Base-by-base conservation (phyloP, 2,888 invertebrate species). In the Eupithecia abbreviata region DNA sequence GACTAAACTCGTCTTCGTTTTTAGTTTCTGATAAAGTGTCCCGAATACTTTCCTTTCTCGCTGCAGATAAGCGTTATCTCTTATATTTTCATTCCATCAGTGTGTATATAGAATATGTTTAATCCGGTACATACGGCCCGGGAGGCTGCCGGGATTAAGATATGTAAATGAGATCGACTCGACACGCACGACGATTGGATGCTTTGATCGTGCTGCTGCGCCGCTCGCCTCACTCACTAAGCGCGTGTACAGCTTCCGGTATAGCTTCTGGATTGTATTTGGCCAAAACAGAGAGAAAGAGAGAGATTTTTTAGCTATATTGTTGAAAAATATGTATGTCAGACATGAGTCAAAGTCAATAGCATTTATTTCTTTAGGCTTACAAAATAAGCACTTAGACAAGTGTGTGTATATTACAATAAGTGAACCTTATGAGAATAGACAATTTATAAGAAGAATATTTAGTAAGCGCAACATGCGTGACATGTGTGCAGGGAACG, bases 151-250 rank as follows among this genome's bases (percentile, higher is more conserved):
- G 82, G 85, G 87, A 89, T 89, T 89, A 89, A 89, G 89, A 89
- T 89, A 89, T 88, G 87, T 84, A 87, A 89, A 88, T 86, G 81
- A 85, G 84, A 86, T 84, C 83, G 80, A 79, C 77, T 75, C 82
- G 76, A 80, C 80, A 80, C 81, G 80, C 78, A 76, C 81, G 51
- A 47, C 78, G 77, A 81, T 80, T 79, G 76, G 79, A 78, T 77
- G 78, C 73, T 58, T 66, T 51, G 76, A 78, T 78, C 78, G 69
- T 74, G 67, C 74, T 70, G 68, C 51, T 70, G 69, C 45, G 18
- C 10, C 47, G 55, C 69, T 69, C 72, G 47, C 55, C 43, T 74
- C 77, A 77, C 77, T 73, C 3, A 30, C 30, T 1, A 30, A 30
- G 2, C 30, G 12, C 12, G 9, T 18, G 58, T n/a, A 30, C 30